phyloP scores from a whole-genome alignment of 2,113 vertebrate species.

The Oncorhynchus gorbuscha region DNA sequence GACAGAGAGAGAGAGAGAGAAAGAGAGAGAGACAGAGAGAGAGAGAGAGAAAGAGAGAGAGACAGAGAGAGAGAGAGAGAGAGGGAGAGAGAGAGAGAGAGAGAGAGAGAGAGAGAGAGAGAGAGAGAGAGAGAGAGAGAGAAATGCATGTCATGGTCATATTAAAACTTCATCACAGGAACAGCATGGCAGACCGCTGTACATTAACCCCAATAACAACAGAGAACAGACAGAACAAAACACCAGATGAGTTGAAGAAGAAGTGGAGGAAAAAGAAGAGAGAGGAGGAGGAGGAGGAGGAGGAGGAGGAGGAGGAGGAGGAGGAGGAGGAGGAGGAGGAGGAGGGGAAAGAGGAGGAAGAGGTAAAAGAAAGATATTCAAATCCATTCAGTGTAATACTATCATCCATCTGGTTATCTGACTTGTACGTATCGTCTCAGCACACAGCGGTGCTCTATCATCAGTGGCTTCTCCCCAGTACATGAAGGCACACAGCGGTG shows the following conservation, averaged over 20 bases:
- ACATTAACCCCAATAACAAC: conserved; percentile 28
- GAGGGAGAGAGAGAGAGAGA: not conserved
- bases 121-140: too few species aligned
- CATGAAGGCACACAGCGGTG: conserved; percentile 16
- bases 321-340: not conserved
- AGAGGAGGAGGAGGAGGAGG: conserved; percentile 7
- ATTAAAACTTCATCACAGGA: conserved; percentile 69
- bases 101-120: not conserved
- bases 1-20: too few species aligned
- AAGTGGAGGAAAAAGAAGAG: conserved; percentile 14
- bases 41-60: not conserved
- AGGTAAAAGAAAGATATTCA: conserved; percentile 15
- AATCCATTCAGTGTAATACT: conserved; percentile 42
- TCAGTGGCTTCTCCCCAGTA: conserved; percentile 35
- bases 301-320: conserved; percentile 4
- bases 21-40: too few species aligned
- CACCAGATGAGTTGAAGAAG: conserved; percentile 40
- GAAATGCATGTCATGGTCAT: conserved; percentile 36
- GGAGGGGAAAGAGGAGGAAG: conserved; percentile 3
- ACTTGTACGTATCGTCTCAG: conserved; percentile 41
- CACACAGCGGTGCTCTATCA: conserved; percentile 29
- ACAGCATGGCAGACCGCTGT: conserved; percentile 54
- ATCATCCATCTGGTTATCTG: conserved; percentile 20
- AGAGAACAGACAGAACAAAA: not conserved
- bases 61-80: conserved; percentile 14